Evolutionary conservation across 2,113 vertebrate genomes (phyloP), one percentile per base, ranked within the genome.

Genomic region (Anser cygnoides): DNA sequence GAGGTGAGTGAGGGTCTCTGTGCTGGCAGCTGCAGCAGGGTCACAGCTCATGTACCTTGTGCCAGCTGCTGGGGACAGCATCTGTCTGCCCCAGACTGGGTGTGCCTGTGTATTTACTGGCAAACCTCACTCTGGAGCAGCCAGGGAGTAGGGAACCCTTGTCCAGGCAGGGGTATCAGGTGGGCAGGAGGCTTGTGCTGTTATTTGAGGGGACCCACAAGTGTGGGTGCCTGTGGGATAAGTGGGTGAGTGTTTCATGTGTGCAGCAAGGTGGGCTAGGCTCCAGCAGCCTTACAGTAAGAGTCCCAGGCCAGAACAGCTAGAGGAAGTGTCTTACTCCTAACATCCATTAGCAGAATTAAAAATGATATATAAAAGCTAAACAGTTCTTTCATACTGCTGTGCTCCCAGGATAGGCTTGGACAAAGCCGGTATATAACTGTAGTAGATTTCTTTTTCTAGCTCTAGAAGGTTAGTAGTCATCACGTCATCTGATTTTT

Each of bases 241-340:
- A 39, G 35, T 26, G 23, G 16, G 10, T 25, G 23, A 39, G 10
- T 63, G 61, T 39, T 37, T 25, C 15, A 11, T 16, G 37, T 7
- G 61, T 26, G 35, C 23, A 63, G 25, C 23, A 26, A 63, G 25
- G 10, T 39, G 49, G 17, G 25, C 3, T 49, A 26, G 25, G 46
- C 3, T 61, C 4, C 23, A 80, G 61, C 1, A 1, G 37, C 21
- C 0, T 1, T 11, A 5, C 13, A 49, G 62, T 8, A 41, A 5
- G 16, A 63, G n/a, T 41, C 21, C 21, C 37, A 46, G 6, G 13
- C 17, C n/a, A 14, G 11, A 5, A 4, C 1, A 1, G 16, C 14
- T 43, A 26, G 14, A 63, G 10, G 41, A 37, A 8, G 11, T 37
- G 8, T 5, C 18, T 50, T 50, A 28, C 20, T 43, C 75, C 25